Percentiles rank a stretch among this genome's conserved stretches.
Conservation (phyloP, 1,140 invertebrate species). For the Bombus waltoni region DNA sequence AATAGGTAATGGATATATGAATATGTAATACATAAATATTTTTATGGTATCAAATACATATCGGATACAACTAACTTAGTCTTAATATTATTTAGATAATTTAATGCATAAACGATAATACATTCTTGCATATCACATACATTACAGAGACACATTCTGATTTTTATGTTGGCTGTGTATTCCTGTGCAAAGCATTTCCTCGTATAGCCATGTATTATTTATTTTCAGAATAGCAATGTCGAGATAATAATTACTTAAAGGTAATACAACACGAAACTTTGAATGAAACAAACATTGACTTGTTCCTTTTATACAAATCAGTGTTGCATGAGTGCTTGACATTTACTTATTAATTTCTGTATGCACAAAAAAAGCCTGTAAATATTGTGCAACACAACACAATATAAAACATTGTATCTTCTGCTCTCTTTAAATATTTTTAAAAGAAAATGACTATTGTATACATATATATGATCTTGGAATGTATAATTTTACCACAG, state of each 20-base stretch:
- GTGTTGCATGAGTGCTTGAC: slow-evolving; percentile 80
- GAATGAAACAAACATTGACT: slow-evolving; percentile 76
- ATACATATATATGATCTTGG: slow-evolving; percentile 51
- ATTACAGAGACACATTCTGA: slow-evolving; percentile 62
- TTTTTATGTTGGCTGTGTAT: slow-evolving; percentile 73
- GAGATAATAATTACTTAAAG: slow-evolving; percentile 80
- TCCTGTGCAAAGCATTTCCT: slow-evolving; percentile 77
- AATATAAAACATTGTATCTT: slow-evolving; percentile 57
- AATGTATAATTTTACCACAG: slow-evolving; percentile 72
- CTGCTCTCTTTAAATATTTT: slow-evolving; percentile 56
- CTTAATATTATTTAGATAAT: slow-evolving; percentile 44
- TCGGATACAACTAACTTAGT: neutral
- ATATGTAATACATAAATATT: slow-evolving; percentile 38
- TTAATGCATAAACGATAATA: slow-evolving; percentile 29
- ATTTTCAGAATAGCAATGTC: slow-evolving; percentile 82
- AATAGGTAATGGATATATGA: slow-evolving; percentile 14
- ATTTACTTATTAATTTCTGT: slow-evolving; percentile 62
- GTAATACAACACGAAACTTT: slow-evolving; percentile 78
- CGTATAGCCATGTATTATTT: slow-evolving; percentile 80
- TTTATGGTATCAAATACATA: neutral
- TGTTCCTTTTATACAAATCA: slow-evolving; percentile 75
- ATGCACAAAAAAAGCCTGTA: slow-evolving; percentile 74
- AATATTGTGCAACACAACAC: slow-evolving; percentile 71
- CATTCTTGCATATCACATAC: slow-evolving; percentile 39
- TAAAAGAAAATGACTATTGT: slow-evolving; percentile 30